phyloP scores from a whole-genome alignment of 1,140 invertebrate genomes.

The Ctenoplectra terminalis region DNA sequence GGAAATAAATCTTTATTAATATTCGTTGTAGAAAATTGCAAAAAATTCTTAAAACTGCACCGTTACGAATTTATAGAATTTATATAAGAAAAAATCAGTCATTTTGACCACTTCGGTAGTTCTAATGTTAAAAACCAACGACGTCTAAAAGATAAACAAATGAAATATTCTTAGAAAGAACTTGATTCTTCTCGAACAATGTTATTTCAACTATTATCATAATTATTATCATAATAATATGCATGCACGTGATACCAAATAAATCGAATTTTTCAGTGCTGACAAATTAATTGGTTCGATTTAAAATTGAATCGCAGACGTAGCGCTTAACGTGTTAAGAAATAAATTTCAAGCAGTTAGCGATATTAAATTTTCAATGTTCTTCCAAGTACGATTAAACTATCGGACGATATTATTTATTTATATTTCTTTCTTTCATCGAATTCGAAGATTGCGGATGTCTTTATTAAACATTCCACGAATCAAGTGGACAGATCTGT shows the following conservation, averaged over 20 bases:
- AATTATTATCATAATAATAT: not conserved
- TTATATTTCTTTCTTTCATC: not conserved
- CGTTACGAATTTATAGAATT: too few relatives aligned
- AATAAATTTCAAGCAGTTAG: not conserved
- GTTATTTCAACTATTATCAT: not conserved
- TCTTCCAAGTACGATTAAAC: conserved; percentile 6
- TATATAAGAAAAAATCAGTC: too few relatives aligned
- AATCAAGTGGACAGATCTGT: conserved; percentile 52
- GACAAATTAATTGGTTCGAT: not conserved
- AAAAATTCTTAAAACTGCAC: too few relatives aligned
- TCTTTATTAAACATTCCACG: not conserved
- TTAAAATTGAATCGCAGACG: not conserved
- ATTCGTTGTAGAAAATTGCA: too few relatives aligned
- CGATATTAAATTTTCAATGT: not conserved
- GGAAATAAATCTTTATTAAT: too few relatives aligned
- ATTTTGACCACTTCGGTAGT: too few relatives aligned
- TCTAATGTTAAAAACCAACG: too few relatives aligned
- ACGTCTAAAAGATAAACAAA: conserved; percentile 30
- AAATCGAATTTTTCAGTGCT: not conserved
- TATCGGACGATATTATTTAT: conserved; percentile 8
- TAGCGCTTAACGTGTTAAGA: not conserved
- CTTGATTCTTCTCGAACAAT: not conserved
- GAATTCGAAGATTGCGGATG: conserved; percentile 4
- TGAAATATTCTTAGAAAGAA: not conserved
- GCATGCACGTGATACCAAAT: not conserved